Evolutionary conservation across 2,113 vertebrate species (phyloP), one percentile per base, ranked within the genome.

Genomic region (Chiloscyllium plagiosum): DNA sequence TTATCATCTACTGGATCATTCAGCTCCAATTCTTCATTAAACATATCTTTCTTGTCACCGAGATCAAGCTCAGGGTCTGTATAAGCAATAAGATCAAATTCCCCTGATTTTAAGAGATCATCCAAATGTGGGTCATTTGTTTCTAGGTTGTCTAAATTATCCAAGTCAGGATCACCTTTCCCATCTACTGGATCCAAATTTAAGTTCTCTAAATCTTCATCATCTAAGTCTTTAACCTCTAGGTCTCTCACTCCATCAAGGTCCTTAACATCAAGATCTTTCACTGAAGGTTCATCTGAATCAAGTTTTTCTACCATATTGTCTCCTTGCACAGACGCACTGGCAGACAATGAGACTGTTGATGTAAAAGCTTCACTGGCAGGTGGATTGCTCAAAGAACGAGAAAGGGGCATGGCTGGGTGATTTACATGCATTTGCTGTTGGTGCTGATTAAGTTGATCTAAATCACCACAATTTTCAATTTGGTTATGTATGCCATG

Each of bases 1-100:
- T 98, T 98, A 93, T 99, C 99, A 96, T 99, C 98, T 52, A 98
- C 97, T 0, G 98, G 97, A 83, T 99, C 99, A 76, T 70, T 97
- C 3, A 99, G 98, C 96, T 99, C 99, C 76, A 99, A 97, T 89
- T 99, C 99, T 96, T 99, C 99, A 8, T 98, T 99, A 96, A 99
- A 99, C 98, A 99, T 98, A 96, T 99, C 98, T 96, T 99, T 99
- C 97, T 99, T 99, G 97, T 99, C 99, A 37, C 98, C 99, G 17
- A 99, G 97, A 96, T 99, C 98, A 94, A 99, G 98, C 95, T 99
- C 99, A 0, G 99, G 99, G 96, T 99, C 99, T 7, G 99, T 98
- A 89, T 99, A 99, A 0, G 99, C 99, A 90, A 99, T 99, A 37
- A 99, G 98, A 97, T 99, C 99, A 96, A 99, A 99, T 96, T 99